Conservation (phyloP, 2,888 invertebrate species). For the Cryptus viduatorius region DNA sequence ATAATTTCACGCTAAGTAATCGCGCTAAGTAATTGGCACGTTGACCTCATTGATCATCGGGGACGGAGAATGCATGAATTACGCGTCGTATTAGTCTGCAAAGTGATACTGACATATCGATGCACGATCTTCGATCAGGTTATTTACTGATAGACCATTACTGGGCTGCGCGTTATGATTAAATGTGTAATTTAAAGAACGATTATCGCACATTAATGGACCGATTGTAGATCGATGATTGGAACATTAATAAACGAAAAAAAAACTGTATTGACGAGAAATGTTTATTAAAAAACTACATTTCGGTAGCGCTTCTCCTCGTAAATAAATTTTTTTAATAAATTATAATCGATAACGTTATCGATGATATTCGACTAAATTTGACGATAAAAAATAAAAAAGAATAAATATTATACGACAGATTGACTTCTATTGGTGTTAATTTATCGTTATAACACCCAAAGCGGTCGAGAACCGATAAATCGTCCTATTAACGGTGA, state of each 20-base stretch:
- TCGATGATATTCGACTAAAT: background rate
- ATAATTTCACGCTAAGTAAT: background rate
- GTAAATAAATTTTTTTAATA: too few species aligned
- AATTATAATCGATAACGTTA: too few species aligned
- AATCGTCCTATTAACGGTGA: constrained; percentile 49
- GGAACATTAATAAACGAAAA: background rate
- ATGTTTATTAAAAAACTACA: too few species aligned
- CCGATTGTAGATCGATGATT: background rate
- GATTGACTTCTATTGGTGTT: background rate
- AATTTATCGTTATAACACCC: background rate
- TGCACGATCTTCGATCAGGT: background rate
- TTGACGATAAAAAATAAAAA: background rate
- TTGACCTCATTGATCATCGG: background rate
- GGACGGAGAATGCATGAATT: background rate
- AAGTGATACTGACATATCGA: constrained; percentile 3
- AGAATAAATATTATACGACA: background rate
- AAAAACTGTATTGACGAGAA: too few species aligned
- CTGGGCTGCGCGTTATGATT: background rate
- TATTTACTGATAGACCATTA: background rate
- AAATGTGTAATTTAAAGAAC: background rate
- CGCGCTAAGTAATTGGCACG: background rate
- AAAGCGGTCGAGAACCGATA: constrained; percentile 28
- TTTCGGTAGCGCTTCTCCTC: too few species aligned
- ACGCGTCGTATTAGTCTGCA: background rate
- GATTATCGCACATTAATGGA: background rate